Conservation (phyloP, 2,797 vertebrate genomes). For the Phaenicophaeus curvirostris region DNA sequence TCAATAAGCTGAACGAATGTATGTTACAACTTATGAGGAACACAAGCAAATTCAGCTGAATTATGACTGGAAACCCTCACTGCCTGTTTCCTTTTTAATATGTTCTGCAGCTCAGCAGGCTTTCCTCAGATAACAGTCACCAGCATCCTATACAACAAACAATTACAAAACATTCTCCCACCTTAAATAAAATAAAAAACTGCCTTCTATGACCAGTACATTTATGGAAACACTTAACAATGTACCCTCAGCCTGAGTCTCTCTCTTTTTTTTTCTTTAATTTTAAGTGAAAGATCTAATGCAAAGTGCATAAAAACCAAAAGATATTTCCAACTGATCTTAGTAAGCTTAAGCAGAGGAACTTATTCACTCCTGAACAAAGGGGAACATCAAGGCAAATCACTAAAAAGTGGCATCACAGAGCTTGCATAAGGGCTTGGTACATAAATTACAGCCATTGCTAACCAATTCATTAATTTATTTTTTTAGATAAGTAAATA, state of each 20-base stretch:
- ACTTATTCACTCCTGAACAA: background rate
- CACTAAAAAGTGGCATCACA: background rate
- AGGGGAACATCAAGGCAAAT: background rate
- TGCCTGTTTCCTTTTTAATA: background rate
- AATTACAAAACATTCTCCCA: background rate
- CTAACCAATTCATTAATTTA: background rate
- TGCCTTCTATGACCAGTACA: rapidly evolving
- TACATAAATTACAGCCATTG: background rate
- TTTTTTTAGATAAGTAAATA: background rate
- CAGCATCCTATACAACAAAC: background rate
- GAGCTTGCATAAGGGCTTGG: background rate
- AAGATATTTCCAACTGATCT: background rate
- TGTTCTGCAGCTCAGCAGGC: background rate
- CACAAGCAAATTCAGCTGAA: background rate
- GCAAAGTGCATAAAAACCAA: background rate
- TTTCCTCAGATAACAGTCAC: background rate
- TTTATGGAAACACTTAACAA: background rate
- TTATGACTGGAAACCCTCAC: background rate
- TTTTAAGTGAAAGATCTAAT: background rate
- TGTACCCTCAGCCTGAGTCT: background rate
- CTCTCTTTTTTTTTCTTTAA: too few species aligned
- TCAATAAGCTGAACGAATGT: background rate
- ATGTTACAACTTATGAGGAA: background rate
- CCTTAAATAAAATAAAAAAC: background rate
- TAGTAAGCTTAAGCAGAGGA: background rate